These are phyloP conservation scores for Branchinecta lindahli DNA, from an alignment of 1,140 invertebrate genomes.

Conservation along the genomic window DNA sequence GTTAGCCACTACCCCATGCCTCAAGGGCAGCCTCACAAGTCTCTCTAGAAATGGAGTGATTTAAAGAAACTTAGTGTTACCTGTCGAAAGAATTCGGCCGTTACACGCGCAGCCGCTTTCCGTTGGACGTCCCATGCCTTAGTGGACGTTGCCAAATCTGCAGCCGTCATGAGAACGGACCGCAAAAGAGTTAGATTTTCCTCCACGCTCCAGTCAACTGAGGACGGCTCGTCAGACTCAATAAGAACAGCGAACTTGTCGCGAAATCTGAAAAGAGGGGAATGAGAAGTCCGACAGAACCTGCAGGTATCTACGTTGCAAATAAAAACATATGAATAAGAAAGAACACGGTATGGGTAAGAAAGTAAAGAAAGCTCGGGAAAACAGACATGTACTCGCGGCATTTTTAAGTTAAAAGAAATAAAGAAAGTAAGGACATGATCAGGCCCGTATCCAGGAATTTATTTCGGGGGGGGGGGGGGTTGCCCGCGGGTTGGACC, in stretches of 20 bases:
- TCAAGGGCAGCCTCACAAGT: no score
- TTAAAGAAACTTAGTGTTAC: constrained; percentile 12
- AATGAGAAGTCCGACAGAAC: not conserved
- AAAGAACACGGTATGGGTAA: no score
- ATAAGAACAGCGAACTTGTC: constrained; percentile 32
- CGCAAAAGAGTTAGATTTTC: constrained; percentile 27
- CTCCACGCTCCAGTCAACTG: constrained; percentile 25
- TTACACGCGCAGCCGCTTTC: constrained; percentile 30
- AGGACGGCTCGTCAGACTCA: constrained; percentile 20
- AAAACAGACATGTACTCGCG: no score
- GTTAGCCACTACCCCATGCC: no score
- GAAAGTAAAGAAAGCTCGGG: no score
- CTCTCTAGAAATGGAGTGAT: no score
- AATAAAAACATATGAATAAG: not conserved
- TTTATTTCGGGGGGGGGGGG: no score
- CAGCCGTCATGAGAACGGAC: constrained; percentile 38
- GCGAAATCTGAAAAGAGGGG: constrained; percentile 26
- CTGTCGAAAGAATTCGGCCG: constrained; percentile 32
- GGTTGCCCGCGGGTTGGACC: no score
- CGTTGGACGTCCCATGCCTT: constrained; percentile 27
- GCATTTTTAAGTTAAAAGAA: no score
- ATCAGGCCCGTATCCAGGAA: no score
- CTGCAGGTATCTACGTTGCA: not conserved
- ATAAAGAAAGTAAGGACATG: no score
- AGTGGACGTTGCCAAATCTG: constrained; percentile 31